These are phyloP conservation scores for Ictidomys tridecemlineatus DNA, from an alignment of 2,113 vertebrate genomes.

Conservation along the genomic window DNA sequence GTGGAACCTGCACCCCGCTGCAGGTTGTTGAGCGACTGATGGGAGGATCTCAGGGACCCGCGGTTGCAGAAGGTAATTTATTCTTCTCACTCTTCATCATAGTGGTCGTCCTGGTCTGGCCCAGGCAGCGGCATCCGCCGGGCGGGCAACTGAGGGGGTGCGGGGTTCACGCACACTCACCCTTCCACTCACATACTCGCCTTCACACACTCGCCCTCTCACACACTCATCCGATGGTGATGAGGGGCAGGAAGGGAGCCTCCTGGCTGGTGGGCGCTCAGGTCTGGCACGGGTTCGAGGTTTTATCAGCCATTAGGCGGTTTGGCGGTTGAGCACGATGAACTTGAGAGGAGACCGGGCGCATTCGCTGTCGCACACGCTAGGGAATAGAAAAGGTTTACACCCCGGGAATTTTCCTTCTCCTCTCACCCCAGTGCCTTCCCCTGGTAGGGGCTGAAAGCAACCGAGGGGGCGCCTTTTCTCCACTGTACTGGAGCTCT, in stretches of 20 bases:
- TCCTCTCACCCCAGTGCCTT: neutral
- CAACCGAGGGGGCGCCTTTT: constrained; percentile 69
- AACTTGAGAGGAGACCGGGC: neutral
- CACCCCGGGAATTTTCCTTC: neutral
- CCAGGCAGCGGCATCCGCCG: constrained; percentile 34
- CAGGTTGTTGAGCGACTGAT: constrained; percentile 88
- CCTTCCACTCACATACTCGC: constrained; percentile 24
- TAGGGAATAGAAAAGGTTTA: neutral
- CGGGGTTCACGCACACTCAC: constrained; percentile 54
- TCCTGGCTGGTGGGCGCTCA: constrained; percentile 61
- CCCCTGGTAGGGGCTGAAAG: constrained; percentile 35
- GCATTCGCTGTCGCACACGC: neutral
- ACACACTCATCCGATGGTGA: constrained; percentile 52
- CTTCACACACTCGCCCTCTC: constrained; percentile 15
- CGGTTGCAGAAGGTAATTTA: constrained; percentile 86
- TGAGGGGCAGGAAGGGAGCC: constrained; percentile 60
- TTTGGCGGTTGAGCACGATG: neutral
- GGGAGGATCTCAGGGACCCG: constrained; percentile 82
- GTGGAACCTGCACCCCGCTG: constrained; percentile 83
- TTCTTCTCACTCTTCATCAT: constrained; percentile 40
- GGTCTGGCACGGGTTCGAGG: constrained; percentile 52
- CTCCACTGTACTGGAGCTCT: neutral
- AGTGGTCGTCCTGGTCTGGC: constrained; percentile 42
- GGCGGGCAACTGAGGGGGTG: constrained; percentile 54
- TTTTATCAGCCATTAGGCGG: neutral